Conservation (phyloP, 2,888 invertebrate species). For the Clostera curtula region DNA sequence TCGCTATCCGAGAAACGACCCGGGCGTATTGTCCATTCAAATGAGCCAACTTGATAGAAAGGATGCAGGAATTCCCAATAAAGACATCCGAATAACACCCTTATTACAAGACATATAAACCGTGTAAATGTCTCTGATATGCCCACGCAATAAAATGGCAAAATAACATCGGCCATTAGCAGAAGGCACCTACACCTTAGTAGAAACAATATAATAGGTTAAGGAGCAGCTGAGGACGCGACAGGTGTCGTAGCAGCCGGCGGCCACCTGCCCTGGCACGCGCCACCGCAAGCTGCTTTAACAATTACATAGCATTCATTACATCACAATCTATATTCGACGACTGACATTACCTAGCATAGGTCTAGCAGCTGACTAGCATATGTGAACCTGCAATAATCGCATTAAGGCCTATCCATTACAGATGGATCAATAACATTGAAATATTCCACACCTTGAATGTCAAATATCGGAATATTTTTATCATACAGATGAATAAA, state of each 20-base stretch:
- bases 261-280: constrained; percentile 62
- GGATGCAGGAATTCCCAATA: too few species aligned
- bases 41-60: too few species aligned
- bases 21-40: too few species aligned
- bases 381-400: constrained; percentile 28
- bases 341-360: constrained; percentile 33
- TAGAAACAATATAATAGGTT: constrained; percentile 39
- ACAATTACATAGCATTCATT: constrained; percentile 43
- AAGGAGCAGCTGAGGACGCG: constrained; percentile 62
- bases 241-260: constrained; percentile 72
- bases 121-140: too few species aligned
- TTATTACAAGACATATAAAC: not conserved
- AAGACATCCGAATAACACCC: not conserved
- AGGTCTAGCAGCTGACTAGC: constrained; percentile 38
- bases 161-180: constrained; percentile 1
- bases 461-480: constrained; percentile 25
- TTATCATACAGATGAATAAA: constrained; percentile 27
- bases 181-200: constrained; percentile 15
- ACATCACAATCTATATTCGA: constrained; percentile 38
- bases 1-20: too few species aligned
- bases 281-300: constrained; percentile 65
- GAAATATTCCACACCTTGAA: too few species aligned
- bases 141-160: too few species aligned
- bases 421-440: too few species aligned
- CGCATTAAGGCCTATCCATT: too few species aligned